Evolutionary conservation across 2,797 vertebrate species (phyloP).

Genomic region (Poeciliopsis paucimaculata): DNA sequence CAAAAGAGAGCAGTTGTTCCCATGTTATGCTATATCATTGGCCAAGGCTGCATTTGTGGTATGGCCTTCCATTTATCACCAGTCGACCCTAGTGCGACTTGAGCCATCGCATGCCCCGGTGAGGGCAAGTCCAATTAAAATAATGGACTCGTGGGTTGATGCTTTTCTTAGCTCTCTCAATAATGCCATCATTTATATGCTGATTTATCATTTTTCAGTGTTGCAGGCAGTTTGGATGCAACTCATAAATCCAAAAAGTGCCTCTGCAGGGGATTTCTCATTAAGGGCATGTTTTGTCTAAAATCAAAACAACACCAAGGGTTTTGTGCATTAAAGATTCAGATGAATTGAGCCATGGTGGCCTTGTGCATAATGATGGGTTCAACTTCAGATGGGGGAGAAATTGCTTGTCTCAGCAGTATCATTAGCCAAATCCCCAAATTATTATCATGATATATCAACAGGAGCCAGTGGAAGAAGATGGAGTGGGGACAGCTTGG

Average conservation of each 20-base stretch:
- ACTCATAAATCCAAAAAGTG: slow-evolving; percentile 69
- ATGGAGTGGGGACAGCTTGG: slow-evolving; percentile 46
- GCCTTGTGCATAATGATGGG: slow-evolving; percentile 59
- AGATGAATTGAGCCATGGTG: slow-evolving; percentile 44
- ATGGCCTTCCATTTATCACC: slow-evolving; percentile 78
- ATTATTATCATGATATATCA: slow-evolving; percentile 67
- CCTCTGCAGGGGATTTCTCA: slow-evolving; percentile 62
- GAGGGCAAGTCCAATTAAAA: slow-evolving; percentile 79
- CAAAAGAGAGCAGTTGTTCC: slow-evolving; percentile 78
- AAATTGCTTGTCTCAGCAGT: slow-evolving; percentile 68
- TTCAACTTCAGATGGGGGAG: slow-evolving; percentile 42
- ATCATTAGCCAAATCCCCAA: slow-evolving; percentile 70
- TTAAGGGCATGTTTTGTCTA: slow-evolving; percentile 67
- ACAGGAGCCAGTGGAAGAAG: slow-evolving; percentile 30
- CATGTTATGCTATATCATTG: slow-evolving; percentile 69
- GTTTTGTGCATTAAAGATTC: slow-evolving; percentile 71
- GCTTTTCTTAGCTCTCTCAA: slow-evolving; percentile 71
- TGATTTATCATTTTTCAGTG: slow-evolving; percentile 75
- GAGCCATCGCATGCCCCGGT: slow-evolving; percentile 50
- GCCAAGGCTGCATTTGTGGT: slow-evolving; percentile 69
- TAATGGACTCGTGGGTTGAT: slow-evolving; percentile 78
- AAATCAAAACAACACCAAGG: slow-evolving; percentile 67
- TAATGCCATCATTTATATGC: slow-evolving; percentile 79
- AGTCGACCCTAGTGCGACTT: slow-evolving; percentile 49
- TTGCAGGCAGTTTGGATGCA: slow-evolving; percentile 52